Evolutionary conservation across 2,888 invertebrate genomes (phyloP), one percentile per base, ranked within the genome.

Genomic region (Leptopilina syphax): DNA sequence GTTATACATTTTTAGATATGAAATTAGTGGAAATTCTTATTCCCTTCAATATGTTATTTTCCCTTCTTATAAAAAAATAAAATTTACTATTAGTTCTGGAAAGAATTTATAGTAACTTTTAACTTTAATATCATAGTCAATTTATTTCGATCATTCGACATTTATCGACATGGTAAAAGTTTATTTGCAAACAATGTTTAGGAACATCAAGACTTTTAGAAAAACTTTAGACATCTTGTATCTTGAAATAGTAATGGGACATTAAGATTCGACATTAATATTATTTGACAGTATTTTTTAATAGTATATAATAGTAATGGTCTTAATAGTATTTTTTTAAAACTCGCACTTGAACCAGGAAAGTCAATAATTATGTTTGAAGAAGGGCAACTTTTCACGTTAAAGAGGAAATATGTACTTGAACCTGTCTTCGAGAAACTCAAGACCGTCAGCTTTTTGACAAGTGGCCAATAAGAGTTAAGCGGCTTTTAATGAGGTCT

Each of bases 401-500:
- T 18, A 50, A 68, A 24, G 78, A 82, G 86, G 85, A 86, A 85
- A 87, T 86, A 86, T 80, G 85, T 84, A 84, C 87, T 88, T 82
- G 82, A 85, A 85, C 78, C 84, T 83, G 88, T 89, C 88, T 68
- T 50, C 24, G 5, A 50, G 18, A 47, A 81, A 79, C 80, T 81
- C 57, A 68, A 76, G 77, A 50, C 78, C 76, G 77, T 82, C 81
- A 82, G 80, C 78, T 68, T 70, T 77, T 60, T 77, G 83, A 85
- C 85, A 87, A 90, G 87, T 88, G 84, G 89, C 90, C 88, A 91
- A 91, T 91, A 83, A 91, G 87, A 85, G 83, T 85, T 84, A 85
- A 88, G 88, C 86, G 87, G 87, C 87, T 87, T 87, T 88, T 91
- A 91, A 91, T 89, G 89, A 90, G 89, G 87, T 87, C 82, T 89